Base-by-base conservation (phyloP, 2,888 invertebrate genomes). In the Julus scanicus region DNA sequence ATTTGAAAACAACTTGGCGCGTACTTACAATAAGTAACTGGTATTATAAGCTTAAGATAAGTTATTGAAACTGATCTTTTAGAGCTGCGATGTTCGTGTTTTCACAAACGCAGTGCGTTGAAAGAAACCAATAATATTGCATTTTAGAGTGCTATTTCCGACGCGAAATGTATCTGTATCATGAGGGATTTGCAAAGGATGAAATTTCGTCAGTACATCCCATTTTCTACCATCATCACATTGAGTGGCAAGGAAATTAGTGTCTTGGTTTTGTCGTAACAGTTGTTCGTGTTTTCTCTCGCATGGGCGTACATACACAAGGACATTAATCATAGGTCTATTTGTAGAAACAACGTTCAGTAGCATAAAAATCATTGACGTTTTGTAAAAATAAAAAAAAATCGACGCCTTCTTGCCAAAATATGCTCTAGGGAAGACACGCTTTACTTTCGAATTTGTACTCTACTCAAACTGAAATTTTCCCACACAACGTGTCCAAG, bases 191-290 rank as follows among this genome's bases (percentile, higher is more conserved):
- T 71, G 71, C 29, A 71, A 29, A 71, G 71, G 71, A 71, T 71
- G n/a, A 71, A 71, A 71, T 71, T 71, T 71, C 71, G 71, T 20
- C 71, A 29, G 71, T 71, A n/a, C 71, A 71, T 71, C 71, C 29
- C 71, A 71, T 71, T 29, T 71, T 71, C 71, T 11, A n/a, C 71
- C 71, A 29, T 71, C 71, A 71, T 71, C 71, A 71, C 71, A 20
- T 71, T 71, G 71, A 71, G 71, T 71, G 71, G 71, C 71, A 71
- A 71, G 71, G 71, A 71, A 71, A 71, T 71, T 71, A 71, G 71
- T 71, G 71, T 71, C 71, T 71, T 9, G 71, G 71, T 71, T 71
- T 71, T 71, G 71, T 71, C 71, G 29, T 71, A 71, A 71, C n/a
- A 71, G 29, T 71, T 71, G 71, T 29, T 29, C 29, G 71, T 71